Evolutionary conservation across 2,797 vertebrate species (phyloP), one percentile per base, ranked within the genome.

Genomic region (Melanogrammus aeglefinus): DNA sequence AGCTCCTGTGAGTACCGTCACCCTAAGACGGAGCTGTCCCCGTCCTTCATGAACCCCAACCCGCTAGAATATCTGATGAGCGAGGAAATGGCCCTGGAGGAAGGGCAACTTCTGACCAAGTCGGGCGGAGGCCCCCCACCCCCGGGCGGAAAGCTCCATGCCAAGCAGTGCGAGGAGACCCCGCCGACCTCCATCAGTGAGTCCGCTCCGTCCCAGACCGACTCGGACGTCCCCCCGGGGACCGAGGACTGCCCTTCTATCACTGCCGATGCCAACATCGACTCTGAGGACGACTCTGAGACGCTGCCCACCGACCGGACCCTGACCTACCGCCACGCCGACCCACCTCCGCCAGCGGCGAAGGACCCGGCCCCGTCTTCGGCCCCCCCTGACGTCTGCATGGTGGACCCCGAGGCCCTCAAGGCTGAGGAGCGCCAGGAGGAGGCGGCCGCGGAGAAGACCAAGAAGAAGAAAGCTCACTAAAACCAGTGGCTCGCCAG

Each of bases 161-260:
- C 91, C 16, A 96, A 94, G 18, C 97, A 98, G 78, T 98, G 97
- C 86, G 98, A 99, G 1, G 98, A 99, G 90, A 99, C 98, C 1
- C 97, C 98, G 74, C 97, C 97, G 77, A 99, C 97, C 7, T 99
- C 98, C 0, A 91, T 99, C 14, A 99, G 97, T 0, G 98, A 99
- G 87, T 99, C 98, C 0, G 96, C 92, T 24, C 97, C 97, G 0
- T 97, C 97, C 21, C 97, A 99, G 86, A 99, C 97, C 0, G 98
- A 99, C 89, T 99, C 98, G 0, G 98, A 99, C 86, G 97, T 99
- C 18, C 98, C 97, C 9, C 98, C 98, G 0, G 98, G 97, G 74
- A 99, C 98, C 0, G 97, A 99, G 81, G 98, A 99, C 83, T 99
- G 98, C 70, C 98, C 98, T 75, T 99, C 98, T 76, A 99, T 99